These are phyloP conservation scores for Prionchulus punctatus DNA, from an alignment of 2,888 invertebrate species.

Conservation along the genomic window DNA sequence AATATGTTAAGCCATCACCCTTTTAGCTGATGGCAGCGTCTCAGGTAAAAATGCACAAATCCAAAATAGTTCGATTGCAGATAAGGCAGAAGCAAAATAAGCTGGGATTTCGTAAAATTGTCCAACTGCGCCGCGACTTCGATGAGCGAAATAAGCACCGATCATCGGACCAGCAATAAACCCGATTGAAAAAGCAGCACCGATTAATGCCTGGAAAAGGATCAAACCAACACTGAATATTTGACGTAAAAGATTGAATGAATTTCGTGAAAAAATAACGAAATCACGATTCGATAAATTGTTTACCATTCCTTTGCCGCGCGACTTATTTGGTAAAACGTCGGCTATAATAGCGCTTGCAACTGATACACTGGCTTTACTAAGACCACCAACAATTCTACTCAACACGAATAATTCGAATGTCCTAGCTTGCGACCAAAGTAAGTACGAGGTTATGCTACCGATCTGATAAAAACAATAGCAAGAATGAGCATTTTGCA, in stretches of 20 bases:
- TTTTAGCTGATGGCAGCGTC: constrained; percentile 54
- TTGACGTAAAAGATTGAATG: background rate
- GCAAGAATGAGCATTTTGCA: background rate
- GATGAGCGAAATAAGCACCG: constrained; percentile 67
- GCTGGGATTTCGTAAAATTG: too few relatives aligned
- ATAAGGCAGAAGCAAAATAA: constrained; percentile 47
- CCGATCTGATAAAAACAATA: constrained; percentile 49
- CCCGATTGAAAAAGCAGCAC: constrained; percentile 91
- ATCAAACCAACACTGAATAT: background rate
- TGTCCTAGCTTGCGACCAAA: constrained; percentile 73
- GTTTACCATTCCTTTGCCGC: constrained; percentile 79
- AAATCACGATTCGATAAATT: background rate
- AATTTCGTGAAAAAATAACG: background rate
- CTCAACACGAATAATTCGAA: constrained; percentile 80
- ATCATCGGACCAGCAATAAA: constrained; percentile 88
- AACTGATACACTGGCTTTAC: constrained; percentile 88
- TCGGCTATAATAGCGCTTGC: constrained; percentile 89
- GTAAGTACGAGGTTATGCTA: constrained; percentile 61
- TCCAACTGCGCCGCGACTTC: constrained; percentile 22
- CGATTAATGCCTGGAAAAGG: constrained; percentile 67
- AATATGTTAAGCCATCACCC: too few relatives aligned
- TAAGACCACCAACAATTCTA: constrained; percentile 77
- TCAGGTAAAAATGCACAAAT: constrained; percentile 59
- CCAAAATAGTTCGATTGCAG: constrained; percentile 58
- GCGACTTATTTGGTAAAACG: constrained; percentile 60